These are phyloP conservation scores for Miichthys miiuy DNA, from an alignment of 2,797 vertebrate species.

Conservation along the genomic window DNA sequence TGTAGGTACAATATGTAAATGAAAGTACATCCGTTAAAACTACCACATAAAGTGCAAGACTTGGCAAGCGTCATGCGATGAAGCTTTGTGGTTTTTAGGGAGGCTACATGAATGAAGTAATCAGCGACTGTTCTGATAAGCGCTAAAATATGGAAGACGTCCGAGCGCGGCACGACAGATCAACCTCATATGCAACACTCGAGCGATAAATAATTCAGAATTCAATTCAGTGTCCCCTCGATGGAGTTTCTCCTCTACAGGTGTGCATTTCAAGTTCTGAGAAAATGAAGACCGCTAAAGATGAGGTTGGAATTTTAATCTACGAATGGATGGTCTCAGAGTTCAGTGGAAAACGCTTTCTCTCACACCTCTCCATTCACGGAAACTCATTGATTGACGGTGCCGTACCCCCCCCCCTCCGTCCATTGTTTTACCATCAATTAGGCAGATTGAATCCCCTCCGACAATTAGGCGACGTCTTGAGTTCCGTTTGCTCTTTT, in stretches of 20 bases:
- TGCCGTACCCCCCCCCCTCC: not conserved
- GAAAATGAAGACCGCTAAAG: constrained; percentile 44
- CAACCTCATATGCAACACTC: constrained; percentile 3
- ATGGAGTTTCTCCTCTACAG: constrained; percentile 54
- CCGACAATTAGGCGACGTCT: constrained; percentile 73
- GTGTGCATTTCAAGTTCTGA: constrained; percentile 62
- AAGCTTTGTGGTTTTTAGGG: not conserved
- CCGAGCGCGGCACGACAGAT: not conserved
- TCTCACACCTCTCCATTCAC: constrained; percentile 40
- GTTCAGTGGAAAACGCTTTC: constrained; percentile 74
- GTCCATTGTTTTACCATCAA: constrained; percentile 73
- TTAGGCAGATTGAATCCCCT: constrained; percentile 79
- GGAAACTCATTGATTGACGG: constrained; percentile 67
- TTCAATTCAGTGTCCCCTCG: constrained; percentile 27
- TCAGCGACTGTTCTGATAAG: not conserved
- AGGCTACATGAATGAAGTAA: not conserved
- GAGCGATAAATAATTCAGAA: constrained; percentile 49
- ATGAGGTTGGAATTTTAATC: constrained; percentile 69
- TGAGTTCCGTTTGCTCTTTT: constrained; percentile 77
- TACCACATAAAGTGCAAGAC: not conserved
- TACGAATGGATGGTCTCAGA: constrained; percentile 63
- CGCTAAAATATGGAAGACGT: not conserved
- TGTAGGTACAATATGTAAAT: not conserved
- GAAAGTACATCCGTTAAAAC: not conserved
- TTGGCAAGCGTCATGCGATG: not conserved